Evolutionary conservation across 2,888 invertebrate species (phyloP).

Genomic region (Serripes groenlandicus): DNA sequence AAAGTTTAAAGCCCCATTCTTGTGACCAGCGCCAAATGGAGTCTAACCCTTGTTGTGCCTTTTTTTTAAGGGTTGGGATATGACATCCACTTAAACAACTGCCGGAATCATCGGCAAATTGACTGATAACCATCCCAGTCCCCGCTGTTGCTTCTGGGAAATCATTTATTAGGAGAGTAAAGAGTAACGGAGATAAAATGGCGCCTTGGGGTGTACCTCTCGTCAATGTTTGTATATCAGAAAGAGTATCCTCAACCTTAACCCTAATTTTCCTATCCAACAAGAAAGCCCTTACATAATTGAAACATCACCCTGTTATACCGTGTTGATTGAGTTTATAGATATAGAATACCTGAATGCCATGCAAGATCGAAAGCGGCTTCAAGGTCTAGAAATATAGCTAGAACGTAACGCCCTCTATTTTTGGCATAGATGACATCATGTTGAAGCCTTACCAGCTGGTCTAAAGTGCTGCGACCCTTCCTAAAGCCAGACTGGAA

Average conservation of each 20-base stretch:
- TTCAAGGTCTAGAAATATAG: constrained; percentile 24
- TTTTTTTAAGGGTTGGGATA: constrained; percentile 4
- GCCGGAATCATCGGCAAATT: constrained; percentile 41
- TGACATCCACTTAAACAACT: constrained; percentile 33
- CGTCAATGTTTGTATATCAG: background rate
- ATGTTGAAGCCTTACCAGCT: constrained; percentile 18
- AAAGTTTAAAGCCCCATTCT: constrained; percentile 36
- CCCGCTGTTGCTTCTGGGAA: constrained; percentile 21
- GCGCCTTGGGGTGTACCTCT: constrained; percentile 25
- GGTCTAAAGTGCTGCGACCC: constrained; percentile 18
- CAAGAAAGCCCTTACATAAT: constrained; percentile 31
- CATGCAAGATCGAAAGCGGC: constrained; percentile 18
- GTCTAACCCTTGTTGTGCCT: constrained; percentile 28
- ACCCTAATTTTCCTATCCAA: constrained; percentile 23
- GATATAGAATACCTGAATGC: constrained; percentile 32
- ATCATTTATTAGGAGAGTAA: constrained; percentile 31
- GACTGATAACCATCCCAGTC: constrained; percentile 26
- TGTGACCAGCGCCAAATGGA: constrained; percentile 29
- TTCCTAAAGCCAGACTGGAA: constrained; percentile 29
- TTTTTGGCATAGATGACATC: constrained; percentile 12
- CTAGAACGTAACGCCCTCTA: background rate
- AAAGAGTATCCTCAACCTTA: constrained; percentile 6
- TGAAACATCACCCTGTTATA: constrained; percentile 36
- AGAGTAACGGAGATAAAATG: constrained; percentile 25
- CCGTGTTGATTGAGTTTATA: constrained; percentile 36